These are phyloP conservation scores for Orestias chungarensis DNA, from an alignment of 2,797 vertebrate species.

Conservation along the genomic window DNA sequence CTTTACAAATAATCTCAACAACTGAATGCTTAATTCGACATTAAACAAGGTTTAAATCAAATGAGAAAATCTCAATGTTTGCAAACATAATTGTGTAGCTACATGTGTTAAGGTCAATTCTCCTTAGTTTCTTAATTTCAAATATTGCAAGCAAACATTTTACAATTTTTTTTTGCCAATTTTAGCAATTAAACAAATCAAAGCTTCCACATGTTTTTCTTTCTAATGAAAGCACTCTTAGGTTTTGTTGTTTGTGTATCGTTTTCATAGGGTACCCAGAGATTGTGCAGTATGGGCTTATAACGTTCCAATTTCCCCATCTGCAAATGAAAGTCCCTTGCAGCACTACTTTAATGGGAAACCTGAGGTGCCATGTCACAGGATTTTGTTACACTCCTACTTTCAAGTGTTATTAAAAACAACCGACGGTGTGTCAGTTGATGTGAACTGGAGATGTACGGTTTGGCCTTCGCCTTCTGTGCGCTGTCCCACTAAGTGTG, in stretches of 20 bases:
- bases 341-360: not conserved
- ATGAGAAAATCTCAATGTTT: not conserved
- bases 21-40: not conserved
- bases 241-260: not conserved
- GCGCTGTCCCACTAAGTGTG: constrained; percentile 12
- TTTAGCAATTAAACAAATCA: constrained; percentile 7
- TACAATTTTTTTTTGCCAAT: not conserved
- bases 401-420: not conserved
- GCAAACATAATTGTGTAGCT: not conserved
- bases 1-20: not conserved
- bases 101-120: not conserved
- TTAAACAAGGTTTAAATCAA: not conserved
- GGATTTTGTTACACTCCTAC: not conserved
- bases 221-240: not conserved
- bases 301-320: not conserved
- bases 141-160: too few species aligned
- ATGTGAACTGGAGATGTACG: not conserved
- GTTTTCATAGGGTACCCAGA: not conserved
- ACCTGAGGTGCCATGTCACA: not conserved
- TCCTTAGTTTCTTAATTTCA: not conserved
- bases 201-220: not conserved
- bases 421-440: not conserved
- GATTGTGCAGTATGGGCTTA: not conserved
- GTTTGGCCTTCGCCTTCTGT: constrained; percentile 19
- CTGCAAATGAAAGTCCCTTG: not conserved